These are phyloP conservation scores for Adoxophyes honmai DNA, from an alignment of 1,140 invertebrate species.

Conservation along the genomic window DNA sequence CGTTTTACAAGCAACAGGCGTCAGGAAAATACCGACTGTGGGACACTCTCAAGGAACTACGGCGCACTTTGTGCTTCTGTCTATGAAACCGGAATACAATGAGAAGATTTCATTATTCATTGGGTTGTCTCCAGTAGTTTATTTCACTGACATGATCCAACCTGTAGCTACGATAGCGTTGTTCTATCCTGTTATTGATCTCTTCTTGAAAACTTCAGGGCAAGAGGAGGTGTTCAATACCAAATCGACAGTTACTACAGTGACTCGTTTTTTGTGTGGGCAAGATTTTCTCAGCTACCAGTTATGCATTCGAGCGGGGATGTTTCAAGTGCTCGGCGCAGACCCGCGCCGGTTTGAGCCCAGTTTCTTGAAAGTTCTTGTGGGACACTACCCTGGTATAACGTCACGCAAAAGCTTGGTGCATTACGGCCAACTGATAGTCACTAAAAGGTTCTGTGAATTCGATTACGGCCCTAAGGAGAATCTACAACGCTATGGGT, in stretches of 20 bases:
- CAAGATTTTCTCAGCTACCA: constrained; percentile 4
- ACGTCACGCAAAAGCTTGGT: not conserved
- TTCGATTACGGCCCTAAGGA: not conserved
- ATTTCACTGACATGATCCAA: not conserved
- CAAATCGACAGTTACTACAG: no score
- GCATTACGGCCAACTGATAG: not conserved
- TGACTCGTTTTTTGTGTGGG: no score
- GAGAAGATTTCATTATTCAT: constrained; percentile 2
- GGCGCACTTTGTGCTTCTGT: not conserved
- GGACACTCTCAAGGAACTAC: constrained; percentile 1
- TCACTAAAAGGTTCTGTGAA: not conserved
- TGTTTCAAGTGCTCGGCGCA: not conserved
- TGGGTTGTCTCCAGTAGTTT: not conserved
- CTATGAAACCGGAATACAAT: constrained; percentile 3
- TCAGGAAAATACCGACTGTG: not conserved
- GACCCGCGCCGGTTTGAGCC: not conserved
- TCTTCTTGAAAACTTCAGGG: no score
- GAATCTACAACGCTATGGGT: not conserved
- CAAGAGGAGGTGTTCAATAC: no score
- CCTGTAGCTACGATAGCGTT: not conserved
- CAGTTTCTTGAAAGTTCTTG: not conserved
- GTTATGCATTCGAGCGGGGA: not conserved
- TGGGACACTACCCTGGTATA: not conserved
- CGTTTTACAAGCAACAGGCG: not conserved
- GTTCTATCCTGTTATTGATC: no score